These are phyloP conservation scores for Glareola pratincola DNA, from an alignment of 2,113 vertebrate species.

Conservation along the genomic window DNA sequence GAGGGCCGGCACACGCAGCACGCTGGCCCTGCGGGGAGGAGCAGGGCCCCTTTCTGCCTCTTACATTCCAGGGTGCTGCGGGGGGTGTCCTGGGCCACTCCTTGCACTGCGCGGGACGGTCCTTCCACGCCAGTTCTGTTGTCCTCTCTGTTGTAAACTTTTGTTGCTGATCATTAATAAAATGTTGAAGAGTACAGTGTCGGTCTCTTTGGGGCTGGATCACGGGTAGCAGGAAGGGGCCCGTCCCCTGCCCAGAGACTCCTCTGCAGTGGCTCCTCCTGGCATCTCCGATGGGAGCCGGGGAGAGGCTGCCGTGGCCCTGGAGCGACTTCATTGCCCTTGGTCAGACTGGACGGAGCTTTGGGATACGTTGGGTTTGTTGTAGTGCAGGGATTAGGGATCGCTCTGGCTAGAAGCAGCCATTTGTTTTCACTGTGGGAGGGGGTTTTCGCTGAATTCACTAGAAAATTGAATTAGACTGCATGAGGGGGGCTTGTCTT, in stretches of 20 bases:
- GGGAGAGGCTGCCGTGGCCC: not conserved
- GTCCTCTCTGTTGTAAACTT: conserved; percentile 31
- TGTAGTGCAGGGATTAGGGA: not conserved
- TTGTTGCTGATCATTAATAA: conserved; percentile 57
- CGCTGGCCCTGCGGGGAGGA: not conserved
- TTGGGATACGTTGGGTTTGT: not conserved
- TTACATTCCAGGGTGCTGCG: not conserved
- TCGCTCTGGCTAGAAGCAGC: not conserved
- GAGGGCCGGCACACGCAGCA: not conserved
- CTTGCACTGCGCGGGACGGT: not conserved
- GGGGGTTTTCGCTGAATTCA: not conserved
- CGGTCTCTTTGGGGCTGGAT: not conserved
- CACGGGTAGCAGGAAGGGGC: not conserved
- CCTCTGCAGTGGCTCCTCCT: not conserved
- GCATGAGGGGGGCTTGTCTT: not conserved
- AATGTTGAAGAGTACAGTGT: not conserved
- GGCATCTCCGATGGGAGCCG: accelerated
- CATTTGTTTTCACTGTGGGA: accelerated
- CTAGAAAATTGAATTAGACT: too few species aligned
- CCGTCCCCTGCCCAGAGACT: too few species aligned
- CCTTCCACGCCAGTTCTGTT: not conserved
- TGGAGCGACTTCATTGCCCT: accelerated
- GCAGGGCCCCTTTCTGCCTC: not conserved
- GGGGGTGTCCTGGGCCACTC: not conserved
- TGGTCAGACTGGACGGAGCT: not conserved